A percentile compares a stretch with the other conserved stretches of the same genome.
Evolutionary conservation across 2,888 invertebrate genomes (phyloP).

Genomic region (Endotricha flammealis): DNA sequence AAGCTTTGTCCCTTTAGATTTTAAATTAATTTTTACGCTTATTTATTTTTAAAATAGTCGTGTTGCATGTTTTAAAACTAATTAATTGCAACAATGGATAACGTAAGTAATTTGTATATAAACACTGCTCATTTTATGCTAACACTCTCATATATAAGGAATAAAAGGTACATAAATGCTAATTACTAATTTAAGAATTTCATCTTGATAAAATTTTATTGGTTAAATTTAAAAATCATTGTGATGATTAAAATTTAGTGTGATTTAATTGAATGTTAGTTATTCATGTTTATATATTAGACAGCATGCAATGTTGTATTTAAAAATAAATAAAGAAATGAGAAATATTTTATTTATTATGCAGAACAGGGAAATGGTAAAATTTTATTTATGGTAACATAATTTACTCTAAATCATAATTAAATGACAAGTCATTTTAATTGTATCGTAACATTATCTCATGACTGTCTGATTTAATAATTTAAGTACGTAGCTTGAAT

Average conservation of each 20-base stretch:
- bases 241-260: neutral
- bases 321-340: too few relatives aligned
- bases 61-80: conserved; percentile 35
- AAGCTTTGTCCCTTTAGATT: conserved; percentile 62
- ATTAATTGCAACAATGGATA: conserved; percentile 10
- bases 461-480: too few relatives aligned
- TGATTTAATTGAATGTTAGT: neutral
- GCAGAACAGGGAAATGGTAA: too few relatives aligned
- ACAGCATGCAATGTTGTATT: too few relatives aligned
- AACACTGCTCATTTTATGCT: conserved; percentile 13
- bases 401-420: too few relatives aligned
- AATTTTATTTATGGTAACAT: too few relatives aligned
- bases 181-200: neutral
- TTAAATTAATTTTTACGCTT: conserved; percentile 61
- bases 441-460: too few relatives aligned
- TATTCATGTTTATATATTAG: neutral
- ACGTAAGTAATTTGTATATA: conserved; percentile 10
- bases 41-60: conserved; percentile 43
- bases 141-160: conserved; percentile 10
- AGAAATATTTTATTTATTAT: too few relatives aligned
- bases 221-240: too few relatives aligned
- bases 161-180: conserved; percentile 9
- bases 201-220: too few relatives aligned
- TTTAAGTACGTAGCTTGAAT: too few relatives aligned
- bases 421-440: too few relatives aligned